Evolutionary conservation across 2,888 invertebrate genomes (phyloP).

Genomic region (Steinernema hermaphroditum): DNA sequence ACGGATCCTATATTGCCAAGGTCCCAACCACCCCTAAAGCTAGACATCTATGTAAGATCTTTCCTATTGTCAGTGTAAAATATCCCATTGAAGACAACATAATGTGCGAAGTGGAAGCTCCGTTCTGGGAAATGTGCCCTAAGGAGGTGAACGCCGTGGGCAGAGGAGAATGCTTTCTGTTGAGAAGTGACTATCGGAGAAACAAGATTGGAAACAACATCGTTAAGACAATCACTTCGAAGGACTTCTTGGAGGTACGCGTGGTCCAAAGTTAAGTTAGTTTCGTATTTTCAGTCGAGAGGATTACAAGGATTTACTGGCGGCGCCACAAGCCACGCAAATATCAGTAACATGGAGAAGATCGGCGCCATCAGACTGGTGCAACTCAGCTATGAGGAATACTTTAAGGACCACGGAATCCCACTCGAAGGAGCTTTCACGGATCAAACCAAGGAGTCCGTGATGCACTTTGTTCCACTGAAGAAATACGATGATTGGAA

Average conservation of each 20-base stretch:
- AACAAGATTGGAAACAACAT: not conserved
- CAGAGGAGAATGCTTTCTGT: not conserved
- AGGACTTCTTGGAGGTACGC: not conserved
- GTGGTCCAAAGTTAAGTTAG: not conserved
- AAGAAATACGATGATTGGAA: not conserved
- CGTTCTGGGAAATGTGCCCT: not conserved
- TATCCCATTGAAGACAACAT: not conserved
- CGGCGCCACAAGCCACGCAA: not conserved
- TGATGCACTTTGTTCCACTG: not conserved
- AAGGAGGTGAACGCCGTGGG: not conserved
- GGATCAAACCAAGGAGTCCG: not conserved
- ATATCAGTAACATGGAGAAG: not conserved
- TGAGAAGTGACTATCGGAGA: not conserved
- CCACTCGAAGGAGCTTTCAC: not conserved
- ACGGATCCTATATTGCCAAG: not conserved
- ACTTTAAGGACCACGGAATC: not conserved
- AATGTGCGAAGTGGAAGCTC: not conserved
- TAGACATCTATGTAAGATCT: not conserved
- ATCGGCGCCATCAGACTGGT: not conserved
- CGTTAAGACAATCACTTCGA: not conserved
- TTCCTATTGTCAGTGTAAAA: too few relatives aligned
- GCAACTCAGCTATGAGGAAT: slow-evolving; percentile 3
- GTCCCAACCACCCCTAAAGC: not conserved
- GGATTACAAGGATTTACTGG: not conserved
- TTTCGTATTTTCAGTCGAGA: not conserved